A percentile compares a stretch with the other conserved stretches of the same genome.
phyloP scores from a whole-genome alignment of 2,113 vertebrate species.

The Serranochromis macrocephalus region DNA sequence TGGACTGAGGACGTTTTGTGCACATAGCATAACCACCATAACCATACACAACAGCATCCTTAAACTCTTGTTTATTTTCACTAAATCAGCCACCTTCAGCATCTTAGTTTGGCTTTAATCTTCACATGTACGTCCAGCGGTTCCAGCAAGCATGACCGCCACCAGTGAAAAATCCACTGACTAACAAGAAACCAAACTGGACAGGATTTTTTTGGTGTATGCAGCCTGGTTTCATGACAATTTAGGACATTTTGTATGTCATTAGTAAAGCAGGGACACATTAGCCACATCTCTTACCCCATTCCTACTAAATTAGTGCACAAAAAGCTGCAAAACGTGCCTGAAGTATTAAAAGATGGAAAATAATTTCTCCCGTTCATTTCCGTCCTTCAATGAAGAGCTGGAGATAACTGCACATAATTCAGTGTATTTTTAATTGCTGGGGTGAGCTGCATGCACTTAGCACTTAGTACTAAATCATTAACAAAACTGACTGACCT shows the following conservation, averaged over 20 bases:
- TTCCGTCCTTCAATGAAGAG: not conserved
- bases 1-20: not conserved
- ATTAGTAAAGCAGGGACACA: not conserved
- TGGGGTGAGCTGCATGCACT: not conserved
- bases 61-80: not conserved
- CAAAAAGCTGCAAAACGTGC: not conserved
- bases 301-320: not conserved
- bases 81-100: not conserved
- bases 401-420: not conserved
- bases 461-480: not conserved
- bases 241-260: not conserved
- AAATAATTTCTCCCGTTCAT: not conserved
- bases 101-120: not conserved
- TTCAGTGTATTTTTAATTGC: not conserved
- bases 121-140: not conserved
- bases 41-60: not conserved
- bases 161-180: not conserved
- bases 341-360: not conserved
- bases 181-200: not conserved
- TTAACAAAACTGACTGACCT: slow-evolving; percentile 37
- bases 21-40: not conserved
- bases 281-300: not conserved
- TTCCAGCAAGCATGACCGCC: not conserved
- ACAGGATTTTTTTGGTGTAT: not conserved
- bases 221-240: not conserved